Base-by-base conservation (phyloP, 2,797 vertebrate species). In the Sebastes nivosus region DNA sequence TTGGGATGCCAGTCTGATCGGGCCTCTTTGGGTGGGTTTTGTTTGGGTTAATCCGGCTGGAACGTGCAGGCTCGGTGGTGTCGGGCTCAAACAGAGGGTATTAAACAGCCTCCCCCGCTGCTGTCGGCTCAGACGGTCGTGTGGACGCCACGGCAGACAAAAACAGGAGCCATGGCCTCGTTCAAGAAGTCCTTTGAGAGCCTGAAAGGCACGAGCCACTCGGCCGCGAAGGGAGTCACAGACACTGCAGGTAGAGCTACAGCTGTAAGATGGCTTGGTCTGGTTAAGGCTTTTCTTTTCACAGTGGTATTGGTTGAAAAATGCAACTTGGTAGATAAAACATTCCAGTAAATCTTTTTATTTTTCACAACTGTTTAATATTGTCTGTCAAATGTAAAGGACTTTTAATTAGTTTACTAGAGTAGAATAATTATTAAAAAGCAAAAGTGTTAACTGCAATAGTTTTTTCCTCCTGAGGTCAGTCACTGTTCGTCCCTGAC, bases 121-220 rank as follows among this genome's bases (percentile, higher is more conserved):
- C 88, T 75, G 11, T 75, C 50, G 5, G 70, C 32, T 79, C 91
- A 93, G 76, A 91, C 38, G 36, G 76, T 86, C 80, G 86, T 52
- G 72, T 74, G 76, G 67, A 87, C 38, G 20, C 88, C 38, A 38
- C 65, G 24, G 75, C 77, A 77, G 61, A 83, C 77, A 79, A 69
- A 85, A 29, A 86, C 80, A 25, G 79, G 74, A 88, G 83, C 86
- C 90, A 97, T 97, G 96, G 94, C 94, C 84, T 95, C 96, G 25
- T 86, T 96, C 82, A 97, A 95, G 91, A 96, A 95, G 87, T 95
- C 96, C 74, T 90, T 96, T 55, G 95, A 95, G 78, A 90, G 87
- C 77, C 93, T 95, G 75, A 96, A 95, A 85, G 86, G 82, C 88
- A 81, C 88, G 2, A 93, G 92, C 24, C 91, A 95, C 50, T 93